Percentiles rank a stretch among this genome's conserved stretches.
Conservation (phyloP, 1,140 invertebrate genomes). For the Sogatella furcifera region DNA sequence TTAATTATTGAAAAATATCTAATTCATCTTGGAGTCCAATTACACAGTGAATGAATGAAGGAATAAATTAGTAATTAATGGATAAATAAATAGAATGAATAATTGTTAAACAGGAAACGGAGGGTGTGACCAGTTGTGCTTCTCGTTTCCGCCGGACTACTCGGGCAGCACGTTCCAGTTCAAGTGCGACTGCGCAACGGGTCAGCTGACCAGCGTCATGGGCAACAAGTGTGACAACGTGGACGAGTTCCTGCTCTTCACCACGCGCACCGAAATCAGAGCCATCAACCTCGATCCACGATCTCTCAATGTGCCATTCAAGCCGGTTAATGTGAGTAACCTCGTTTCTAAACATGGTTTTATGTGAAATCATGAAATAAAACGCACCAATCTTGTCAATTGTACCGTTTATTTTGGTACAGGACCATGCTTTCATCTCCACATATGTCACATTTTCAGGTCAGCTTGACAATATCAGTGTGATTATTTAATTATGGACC, state of each 20-base stretch:
- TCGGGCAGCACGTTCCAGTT: slow-evolving; percentile 38
- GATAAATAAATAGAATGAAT: no score
- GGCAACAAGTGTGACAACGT: slow-evolving; percentile 64
- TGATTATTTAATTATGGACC: no score
- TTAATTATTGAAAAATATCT: no score
- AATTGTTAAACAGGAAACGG: slow-evolving; percentile 46
- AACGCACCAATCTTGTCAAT: no score
- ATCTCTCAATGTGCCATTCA: slow-evolving; percentile 71
- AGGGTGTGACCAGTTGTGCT: slow-evolving; percentile 91
- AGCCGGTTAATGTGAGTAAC: slow-evolving; percentile 44
- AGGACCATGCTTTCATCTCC: no score
- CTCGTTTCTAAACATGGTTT: no score
- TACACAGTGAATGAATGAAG: no score
- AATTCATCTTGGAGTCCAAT: no score
- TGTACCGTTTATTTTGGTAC: no score
- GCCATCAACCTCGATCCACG: slow-evolving; percentile 73
- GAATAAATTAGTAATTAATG: background rate
- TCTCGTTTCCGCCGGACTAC: slow-evolving; percentile 65
- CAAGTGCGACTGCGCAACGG: slow-evolving; percentile 84
- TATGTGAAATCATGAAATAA: no score
- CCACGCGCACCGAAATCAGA: slow-evolving; percentile 83
- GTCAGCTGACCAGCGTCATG: slow-evolving; percentile 48
- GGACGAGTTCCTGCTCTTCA: slow-evolving; percentile 82
- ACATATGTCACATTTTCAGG: no score
- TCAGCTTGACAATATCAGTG: no score